phyloP scores from a whole-genome alignment of 1,140 invertebrate genomes.

The Lepidurus apus region DNA sequence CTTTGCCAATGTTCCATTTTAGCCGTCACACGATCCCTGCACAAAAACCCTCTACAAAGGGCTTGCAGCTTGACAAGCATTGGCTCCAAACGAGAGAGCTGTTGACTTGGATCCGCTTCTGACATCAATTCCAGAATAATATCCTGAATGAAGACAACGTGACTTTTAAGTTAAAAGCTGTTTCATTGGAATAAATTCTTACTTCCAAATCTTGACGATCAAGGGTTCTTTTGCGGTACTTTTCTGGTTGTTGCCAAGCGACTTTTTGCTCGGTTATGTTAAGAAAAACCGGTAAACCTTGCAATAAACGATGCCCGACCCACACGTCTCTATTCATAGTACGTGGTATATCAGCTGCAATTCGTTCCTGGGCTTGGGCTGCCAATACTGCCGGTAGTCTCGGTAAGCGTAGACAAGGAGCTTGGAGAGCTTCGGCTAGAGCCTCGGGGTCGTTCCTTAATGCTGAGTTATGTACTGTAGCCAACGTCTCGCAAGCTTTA shows the following conservation, averaged over 20 bases:
- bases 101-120: slow-evolving; percentile 42
- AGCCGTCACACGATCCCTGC: slow-evolving; percentile 51
- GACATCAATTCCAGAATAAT: slow-evolving; percentile 40
- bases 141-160: background rate
- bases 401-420: background rate
- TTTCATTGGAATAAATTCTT: background rate
- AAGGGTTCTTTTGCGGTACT: slow-evolving; percentile 34
- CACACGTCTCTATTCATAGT: slow-evolving; percentile 42
- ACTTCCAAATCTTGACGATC: slow-evolving; percentile 7
- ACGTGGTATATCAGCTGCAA: slow-evolving; percentile 34
- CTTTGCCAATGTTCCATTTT: slow-evolving; percentile 49
- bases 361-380: slow-evolving; percentile 41
- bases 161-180: background rate
- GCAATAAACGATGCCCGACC: slow-evolving; percentile 49
- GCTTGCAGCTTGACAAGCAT: slow-evolving; percentile 55
- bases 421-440: background rate
- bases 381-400: background rate
- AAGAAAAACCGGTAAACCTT: slow-evolving; percentile 49
- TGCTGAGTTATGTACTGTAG: background rate
- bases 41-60: slow-evolving; percentile 56
- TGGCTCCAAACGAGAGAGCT: slow-evolving; percentile 36
- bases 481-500: background rate
- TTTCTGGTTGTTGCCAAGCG: slow-evolving; percentile 49
- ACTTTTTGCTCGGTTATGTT: slow-evolving; percentile 48
- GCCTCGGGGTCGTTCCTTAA: background rate